Conservation (phyloP, 2,113 vertebrate genomes). For the Vimba vimba region DNA sequence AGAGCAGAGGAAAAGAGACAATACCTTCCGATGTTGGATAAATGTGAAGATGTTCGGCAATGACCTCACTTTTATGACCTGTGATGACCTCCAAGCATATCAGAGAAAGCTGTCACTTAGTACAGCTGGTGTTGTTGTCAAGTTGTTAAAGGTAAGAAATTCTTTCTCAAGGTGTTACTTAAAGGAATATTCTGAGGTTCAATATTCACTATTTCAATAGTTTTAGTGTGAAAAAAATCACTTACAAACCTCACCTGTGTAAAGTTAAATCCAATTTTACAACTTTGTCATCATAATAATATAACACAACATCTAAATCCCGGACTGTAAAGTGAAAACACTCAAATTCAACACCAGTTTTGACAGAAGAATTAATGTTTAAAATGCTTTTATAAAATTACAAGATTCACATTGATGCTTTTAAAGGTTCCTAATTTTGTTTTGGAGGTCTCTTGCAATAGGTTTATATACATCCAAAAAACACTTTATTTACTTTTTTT, state of each 20-base stretch:
- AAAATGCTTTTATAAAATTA: background rate
- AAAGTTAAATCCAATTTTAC: background rate
- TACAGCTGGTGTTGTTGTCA: conserved; percentile 77
- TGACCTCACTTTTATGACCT: conserved; percentile 80
- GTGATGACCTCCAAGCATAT: conserved; percentile 71
- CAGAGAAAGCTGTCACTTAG: conserved; percentile 76
- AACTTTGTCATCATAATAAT: background rate
- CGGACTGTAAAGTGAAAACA: background rate
- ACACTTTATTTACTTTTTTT: no score
- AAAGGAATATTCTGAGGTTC: background rate
- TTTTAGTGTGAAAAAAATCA: background rate
- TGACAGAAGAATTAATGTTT: background rate
- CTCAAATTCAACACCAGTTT: background rate
- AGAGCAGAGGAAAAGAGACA: conserved; percentile 55
- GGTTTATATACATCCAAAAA: no score
- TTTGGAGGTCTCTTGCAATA: no score
- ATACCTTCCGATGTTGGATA: conserved; percentile 72
- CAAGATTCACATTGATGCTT: background rate
- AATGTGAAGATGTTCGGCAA: conserved; percentile 85
- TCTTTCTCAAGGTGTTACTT: background rate
- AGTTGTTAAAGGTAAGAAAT: conserved; percentile 82
- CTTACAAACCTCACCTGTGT: background rate
- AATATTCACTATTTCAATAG: background rate
- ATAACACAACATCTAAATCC: no score
- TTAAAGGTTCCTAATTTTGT: background rate